phyloP scores from a whole-genome alignment of 2,888 invertebrate genomes.

The Zygogramma bicolorata region DNA sequence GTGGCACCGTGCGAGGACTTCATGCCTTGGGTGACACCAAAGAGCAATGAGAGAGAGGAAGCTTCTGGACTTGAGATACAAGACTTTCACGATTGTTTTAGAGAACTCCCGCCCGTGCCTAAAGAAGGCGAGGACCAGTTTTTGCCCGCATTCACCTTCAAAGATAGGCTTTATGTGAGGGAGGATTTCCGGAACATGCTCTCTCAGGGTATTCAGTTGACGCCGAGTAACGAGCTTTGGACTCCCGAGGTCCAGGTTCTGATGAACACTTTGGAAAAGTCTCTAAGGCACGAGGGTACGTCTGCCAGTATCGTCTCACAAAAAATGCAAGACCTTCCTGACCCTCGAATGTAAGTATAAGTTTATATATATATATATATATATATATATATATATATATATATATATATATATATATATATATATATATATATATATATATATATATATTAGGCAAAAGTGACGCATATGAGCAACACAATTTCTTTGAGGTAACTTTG shows the following conservation, averaged over 20 bases:
- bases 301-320: background rate
- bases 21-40: slow-evolving; percentile 25
- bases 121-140: slow-evolving; percentile 43
- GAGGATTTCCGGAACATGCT: slow-evolving; percentile 64
- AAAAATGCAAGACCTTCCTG: background rate
- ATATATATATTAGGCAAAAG: too few species aligned
- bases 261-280: slow-evolving; percentile 39
- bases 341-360: background rate
- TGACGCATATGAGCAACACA: too few species aligned
- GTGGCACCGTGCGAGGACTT: slow-evolving; percentile 20
- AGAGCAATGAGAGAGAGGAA: background rate
- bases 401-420: too few species aligned
- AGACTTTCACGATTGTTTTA: slow-evolving; percentile 59
- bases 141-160: slow-evolving; percentile 59
- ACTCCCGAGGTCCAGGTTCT: slow-evolving; percentile 59
- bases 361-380: too few species aligned
- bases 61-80: slow-evolving; percentile 30
- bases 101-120: slow-evolving; percentile 51
- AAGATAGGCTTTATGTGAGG: slow-evolving; percentile 60
- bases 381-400: too few species aligned
- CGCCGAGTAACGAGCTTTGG: slow-evolving; percentile 59
- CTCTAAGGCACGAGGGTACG: slow-evolving; percentile 6
- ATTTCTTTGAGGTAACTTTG: too few species aligned
- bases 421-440: too few species aligned
- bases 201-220: slow-evolving; percentile 54